These are phyloP conservation scores for Protomyctophum bolini DNA, from an alignment of 2,113 vertebrate species.

Conservation along the genomic window DNA sequence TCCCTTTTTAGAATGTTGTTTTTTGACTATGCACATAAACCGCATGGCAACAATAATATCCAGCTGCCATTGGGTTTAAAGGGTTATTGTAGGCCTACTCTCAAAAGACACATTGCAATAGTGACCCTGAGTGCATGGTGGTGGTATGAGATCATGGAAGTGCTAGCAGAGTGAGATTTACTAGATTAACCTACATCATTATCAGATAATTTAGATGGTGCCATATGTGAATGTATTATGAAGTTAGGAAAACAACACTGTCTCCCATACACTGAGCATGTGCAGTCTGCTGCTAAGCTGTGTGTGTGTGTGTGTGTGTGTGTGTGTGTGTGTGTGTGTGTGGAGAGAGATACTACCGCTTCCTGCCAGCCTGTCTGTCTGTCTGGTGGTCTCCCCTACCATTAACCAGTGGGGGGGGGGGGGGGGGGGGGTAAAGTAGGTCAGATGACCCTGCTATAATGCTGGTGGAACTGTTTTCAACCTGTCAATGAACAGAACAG, in stretches of 20 bases:
- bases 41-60: slow-evolving; percentile 3
- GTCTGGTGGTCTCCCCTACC: slow-evolving; percentile 57
- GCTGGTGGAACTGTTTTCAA: slow-evolving; percentile 12
- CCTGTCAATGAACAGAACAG: not conserved
- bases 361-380: slow-evolving; percentile 54
- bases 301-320: not conserved
- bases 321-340: too few relatives aligned
- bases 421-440: slow-evolving; percentile 69
- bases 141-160: slow-evolving; percentile 1
- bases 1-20: slow-evolving; percentile 50
- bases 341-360: slow-evolving; percentile 35
- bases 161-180: not conserved
- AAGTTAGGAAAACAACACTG: slow-evolving; percentile 23
- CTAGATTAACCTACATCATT: not conserved
- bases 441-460: slow-evolving; percentile 68
- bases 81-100: not conserved
- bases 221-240: slow-evolving; percentile 13
- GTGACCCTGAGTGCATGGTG: not conserved
- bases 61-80: slow-evolving; percentile 9
- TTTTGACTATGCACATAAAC: slow-evolving; percentile 17
- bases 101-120: slow-evolving; percentile 1
- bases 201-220: not conserved
- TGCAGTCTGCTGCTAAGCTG: slow-evolving; percentile 36
- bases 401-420: slow-evolving; percentile 47
- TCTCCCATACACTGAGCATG: slow-evolving; percentile 34